phyloP scores from a whole-genome alignment of 2,113 vertebrate genomes.

The Lepidothrix coronata region DNA sequence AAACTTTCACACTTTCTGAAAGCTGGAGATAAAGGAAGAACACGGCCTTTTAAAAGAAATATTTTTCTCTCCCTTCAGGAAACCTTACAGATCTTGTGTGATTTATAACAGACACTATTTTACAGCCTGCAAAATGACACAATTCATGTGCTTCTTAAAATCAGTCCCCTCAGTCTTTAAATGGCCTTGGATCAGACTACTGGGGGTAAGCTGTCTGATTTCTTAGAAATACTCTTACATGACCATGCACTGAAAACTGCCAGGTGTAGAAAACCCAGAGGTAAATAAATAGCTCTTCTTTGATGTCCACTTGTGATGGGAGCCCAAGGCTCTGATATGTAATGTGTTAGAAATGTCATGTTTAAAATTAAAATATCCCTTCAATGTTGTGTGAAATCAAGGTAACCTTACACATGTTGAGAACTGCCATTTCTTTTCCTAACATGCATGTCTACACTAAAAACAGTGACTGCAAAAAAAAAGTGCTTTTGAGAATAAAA shows the following conservation, averaged over 20 bases:
- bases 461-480: not conserved
- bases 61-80: not conserved
- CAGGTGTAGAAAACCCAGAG: not conserved
- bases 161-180: not conserved
- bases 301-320: not conserved
- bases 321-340: not conserved
- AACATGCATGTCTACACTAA: not conserved
- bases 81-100: not conserved
- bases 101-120: not conserved
- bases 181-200: not conserved
- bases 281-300: not conserved
- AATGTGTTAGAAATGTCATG: not conserved
- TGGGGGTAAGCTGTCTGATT: not conserved
- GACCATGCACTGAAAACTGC: not conserved
- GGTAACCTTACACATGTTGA: not conserved
- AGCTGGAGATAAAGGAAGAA: not conserved
- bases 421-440: constrained; percentile 12
- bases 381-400: not conserved
- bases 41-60: not conserved
- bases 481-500: not conserved
- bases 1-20: not conserved
- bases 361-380: not conserved
- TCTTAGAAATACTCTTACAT: not conserved
- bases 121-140: not conserved
- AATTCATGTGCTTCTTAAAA: not conserved